Conservation (phyloP, 2,797 vertebrate genomes). For the Channallabes apus region DNA sequence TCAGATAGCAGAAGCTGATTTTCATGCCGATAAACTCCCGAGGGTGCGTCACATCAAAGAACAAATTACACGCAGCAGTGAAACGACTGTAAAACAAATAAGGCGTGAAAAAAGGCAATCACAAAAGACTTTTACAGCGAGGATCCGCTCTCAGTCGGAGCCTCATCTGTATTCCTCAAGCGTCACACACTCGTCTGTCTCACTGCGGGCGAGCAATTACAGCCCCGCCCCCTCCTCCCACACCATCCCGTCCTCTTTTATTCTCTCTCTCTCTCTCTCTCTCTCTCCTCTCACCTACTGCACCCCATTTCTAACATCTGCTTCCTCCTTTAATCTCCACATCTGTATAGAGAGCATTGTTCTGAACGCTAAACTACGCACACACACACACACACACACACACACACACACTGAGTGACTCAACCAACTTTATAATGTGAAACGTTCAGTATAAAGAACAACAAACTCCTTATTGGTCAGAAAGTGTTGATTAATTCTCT, state of each 20-base stretch:
- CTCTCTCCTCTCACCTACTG: background rate
- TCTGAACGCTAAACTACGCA: background rate
- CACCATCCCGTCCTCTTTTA: conserved; percentile 45
- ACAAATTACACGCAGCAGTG: background rate
- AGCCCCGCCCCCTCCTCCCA: conserved; percentile 48
- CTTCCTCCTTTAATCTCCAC: conserved; percentile 35
- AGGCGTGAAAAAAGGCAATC: conserved; percentile 21
- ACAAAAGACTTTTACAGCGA: conserved; percentile 30
- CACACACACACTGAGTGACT: background rate
- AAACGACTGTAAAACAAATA: conserved; percentile 1
- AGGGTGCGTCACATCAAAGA: background rate
- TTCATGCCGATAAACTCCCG: background rate
- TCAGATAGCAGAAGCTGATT: background rate
- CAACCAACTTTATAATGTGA: background rate
- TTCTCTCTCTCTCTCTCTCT: conserved; percentile 21
- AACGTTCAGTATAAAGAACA: background rate
- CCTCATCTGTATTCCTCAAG: conserved; percentile 69
- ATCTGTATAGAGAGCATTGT: conserved; percentile 16
- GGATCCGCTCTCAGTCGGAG: background rate
- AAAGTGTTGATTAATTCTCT: too few relatives aligned
- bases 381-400: background rate
- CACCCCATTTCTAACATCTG: conserved; percentile 38
- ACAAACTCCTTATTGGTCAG: background rate
- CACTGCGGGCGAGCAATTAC: conserved; percentile 63
- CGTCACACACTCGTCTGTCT: conserved; percentile 63